Percentiles rank a stretch among this genome's conserved stretches.
Conservation (phyloP, 1,140 invertebrate genomes). For the Brachionus plicatilis region DNA sequence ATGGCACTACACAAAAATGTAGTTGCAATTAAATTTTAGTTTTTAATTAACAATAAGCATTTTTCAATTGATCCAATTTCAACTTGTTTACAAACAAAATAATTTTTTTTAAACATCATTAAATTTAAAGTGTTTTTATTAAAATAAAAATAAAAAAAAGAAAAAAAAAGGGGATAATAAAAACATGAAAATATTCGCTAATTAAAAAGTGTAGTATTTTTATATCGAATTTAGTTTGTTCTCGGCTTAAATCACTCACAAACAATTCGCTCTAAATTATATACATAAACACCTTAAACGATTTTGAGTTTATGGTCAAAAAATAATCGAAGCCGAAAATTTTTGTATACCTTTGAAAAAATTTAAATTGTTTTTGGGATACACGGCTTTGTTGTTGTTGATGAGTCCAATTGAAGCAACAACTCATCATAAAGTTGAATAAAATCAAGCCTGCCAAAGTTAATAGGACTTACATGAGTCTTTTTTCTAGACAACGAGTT, state of each 20-base stretch:
- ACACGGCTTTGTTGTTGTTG: neutral
- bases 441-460: neutral
- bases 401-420: neutral
- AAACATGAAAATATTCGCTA: neutral
- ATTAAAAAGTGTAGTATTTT: neutral
- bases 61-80: conserved; percentile 13
- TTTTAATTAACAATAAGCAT: neutral
- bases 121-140: neutral
- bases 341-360: neutral
- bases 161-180: neutral
- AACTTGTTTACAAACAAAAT: conserved; percentile 3
- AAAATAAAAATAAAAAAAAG: neutral
- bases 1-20: neutral
- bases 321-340: conserved; percentile 1
- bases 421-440: neutral
- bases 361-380: neutral
- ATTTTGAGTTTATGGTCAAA: conserved; percentile 4
- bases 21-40: conserved; percentile 2
- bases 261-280: neutral
- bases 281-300: conserved; percentile 20
- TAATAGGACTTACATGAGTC: neutral
- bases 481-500: neutral
- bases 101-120: neutral
- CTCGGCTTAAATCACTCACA: neutral
- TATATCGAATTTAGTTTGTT: neutral